A percentile compares a stretch with the other conserved stretches of the same genome.
Conservation (phyloP, 2,113 vertebrate genomes). For the Cebidichthys violaceus region DNA sequence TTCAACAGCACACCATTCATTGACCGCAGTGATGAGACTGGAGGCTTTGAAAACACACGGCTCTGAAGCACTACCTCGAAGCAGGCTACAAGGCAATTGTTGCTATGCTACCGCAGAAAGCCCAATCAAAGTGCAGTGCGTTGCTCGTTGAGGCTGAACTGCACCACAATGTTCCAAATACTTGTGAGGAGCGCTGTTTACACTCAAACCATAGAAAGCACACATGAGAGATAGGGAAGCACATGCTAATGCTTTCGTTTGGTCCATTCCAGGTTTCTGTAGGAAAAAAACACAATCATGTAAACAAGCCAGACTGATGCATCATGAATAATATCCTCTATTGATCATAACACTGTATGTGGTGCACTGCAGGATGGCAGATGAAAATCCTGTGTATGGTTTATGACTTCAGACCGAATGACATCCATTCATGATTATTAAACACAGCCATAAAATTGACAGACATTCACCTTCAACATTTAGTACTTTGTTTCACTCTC, state of each 20-base stretch:
- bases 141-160: constrained; percentile 70
- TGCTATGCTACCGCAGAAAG: constrained; percentile 77
- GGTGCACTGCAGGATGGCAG: not conserved
- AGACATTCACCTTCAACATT: constrained; percentile 26
- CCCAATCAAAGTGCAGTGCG: constrained; percentile 71
- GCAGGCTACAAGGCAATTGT: constrained; percentile 76
- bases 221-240: constrained; percentile 35
- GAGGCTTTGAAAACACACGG: constrained; percentile 68
- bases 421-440: constrained; percentile 33
- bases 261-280: constrained; percentile 13
- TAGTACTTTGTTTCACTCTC: constrained; percentile 18
- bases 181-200: constrained; percentile 59
- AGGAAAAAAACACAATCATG: constrained; percentile 23
- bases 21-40: constrained; percentile 72
- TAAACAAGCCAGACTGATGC: constrained; percentile 47
- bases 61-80: constrained; percentile 72
- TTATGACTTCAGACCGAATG: constrained; percentile 16
- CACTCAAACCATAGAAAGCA: constrained; percentile 32
- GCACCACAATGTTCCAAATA: constrained; percentile 62
- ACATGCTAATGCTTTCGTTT: constrained; percentile 26
- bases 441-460: constrained; percentile 28
- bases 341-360: constrained; percentile 15
- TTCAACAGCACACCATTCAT: constrained; percentile 57
- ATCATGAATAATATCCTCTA: constrained; percentile 42
- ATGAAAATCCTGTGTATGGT: constrained; percentile 19